phyloP scores from a whole-genome alignment of 2,113 vertebrate species.

The Clarias macrocephalus region DNA sequence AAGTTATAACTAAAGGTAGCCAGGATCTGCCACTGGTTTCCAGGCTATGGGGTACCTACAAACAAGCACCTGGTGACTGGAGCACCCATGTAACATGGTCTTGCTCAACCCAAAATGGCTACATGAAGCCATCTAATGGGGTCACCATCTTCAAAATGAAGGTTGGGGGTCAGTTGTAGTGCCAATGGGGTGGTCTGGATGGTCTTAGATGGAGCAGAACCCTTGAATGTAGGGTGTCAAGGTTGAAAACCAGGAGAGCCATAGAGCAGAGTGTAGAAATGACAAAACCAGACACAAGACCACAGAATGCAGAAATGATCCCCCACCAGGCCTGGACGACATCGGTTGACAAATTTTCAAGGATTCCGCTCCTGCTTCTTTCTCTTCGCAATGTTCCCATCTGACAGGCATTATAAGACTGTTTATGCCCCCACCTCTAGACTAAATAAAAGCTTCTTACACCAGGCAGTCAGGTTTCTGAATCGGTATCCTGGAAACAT shows the following conservation, averaged over 20 bases:
- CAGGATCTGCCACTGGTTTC: not conserved
- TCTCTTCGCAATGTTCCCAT: not conserved
- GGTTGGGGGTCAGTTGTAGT: not conserved
- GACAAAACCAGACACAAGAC: not conserved
- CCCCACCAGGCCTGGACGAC: not conserved
- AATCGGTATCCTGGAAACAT: not conserved
- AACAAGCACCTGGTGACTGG: not conserved
- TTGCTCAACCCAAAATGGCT: not conserved
- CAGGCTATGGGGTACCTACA: not conserved
- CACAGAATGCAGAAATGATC: not conserved
- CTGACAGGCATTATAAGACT: not conserved
- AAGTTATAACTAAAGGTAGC: not conserved
- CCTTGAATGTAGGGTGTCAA: not conserved
- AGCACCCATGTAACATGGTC: not conserved
- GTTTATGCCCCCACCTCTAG: not conserved
- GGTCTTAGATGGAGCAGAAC: not conserved
- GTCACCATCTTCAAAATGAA: not conserved
- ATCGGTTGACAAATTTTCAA: not conserved
- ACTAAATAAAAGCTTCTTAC: not conserved
- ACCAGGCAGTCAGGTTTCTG: not conserved
- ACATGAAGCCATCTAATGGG: not conserved
- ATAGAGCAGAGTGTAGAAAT: not conserved
- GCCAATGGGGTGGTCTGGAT: not conserved
- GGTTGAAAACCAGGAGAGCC: not conserved
- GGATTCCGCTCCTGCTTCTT: not conserved